These are phyloP conservation scores for Orcinus orca DNA, from an alignment of 2,113 vertebrate genomes.

Conservation along the genomic window DNA sequence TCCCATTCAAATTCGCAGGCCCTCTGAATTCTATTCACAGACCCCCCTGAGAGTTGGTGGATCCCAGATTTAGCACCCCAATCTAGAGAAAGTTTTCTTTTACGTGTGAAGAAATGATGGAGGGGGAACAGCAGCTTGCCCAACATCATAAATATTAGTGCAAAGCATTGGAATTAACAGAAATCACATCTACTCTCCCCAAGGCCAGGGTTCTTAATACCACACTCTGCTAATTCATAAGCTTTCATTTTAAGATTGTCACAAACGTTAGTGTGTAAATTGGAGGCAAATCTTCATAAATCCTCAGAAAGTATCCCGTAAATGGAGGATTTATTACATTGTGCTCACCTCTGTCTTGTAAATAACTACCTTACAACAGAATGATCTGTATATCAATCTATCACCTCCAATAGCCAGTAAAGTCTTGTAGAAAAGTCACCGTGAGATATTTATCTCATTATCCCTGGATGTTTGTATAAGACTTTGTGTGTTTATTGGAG, in stretches of 20 bases:
- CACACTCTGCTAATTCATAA: background rate
- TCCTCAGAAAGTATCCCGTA: background rate
- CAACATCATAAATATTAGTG: background rate
- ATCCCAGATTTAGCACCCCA: background rate
- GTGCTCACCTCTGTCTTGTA: background rate
- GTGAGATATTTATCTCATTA: background rate
- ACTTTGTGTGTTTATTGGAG: background rate
- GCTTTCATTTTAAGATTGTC: background rate
- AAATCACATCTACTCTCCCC: background rate
- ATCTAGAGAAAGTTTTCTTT: background rate
- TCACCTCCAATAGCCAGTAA: background rate
- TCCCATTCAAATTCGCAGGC: background rate
- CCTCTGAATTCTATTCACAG: background rate
- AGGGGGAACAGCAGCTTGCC: background rate
- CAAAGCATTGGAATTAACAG: background rate
- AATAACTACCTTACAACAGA: background rate
- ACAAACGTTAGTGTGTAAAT: background rate
- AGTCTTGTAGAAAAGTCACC: background rate
- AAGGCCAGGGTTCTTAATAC: background rate
- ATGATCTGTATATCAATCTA: background rate
- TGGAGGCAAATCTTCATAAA: constrained; percentile 15
- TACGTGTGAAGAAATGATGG: background rate
- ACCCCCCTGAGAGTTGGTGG: no score
- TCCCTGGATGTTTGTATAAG: background rate
- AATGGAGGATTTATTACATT: background rate